Evolutionary conservation across 2,888 invertebrate genomes (phyloP).

Genomic region (Ochropleura plecta): DNA sequence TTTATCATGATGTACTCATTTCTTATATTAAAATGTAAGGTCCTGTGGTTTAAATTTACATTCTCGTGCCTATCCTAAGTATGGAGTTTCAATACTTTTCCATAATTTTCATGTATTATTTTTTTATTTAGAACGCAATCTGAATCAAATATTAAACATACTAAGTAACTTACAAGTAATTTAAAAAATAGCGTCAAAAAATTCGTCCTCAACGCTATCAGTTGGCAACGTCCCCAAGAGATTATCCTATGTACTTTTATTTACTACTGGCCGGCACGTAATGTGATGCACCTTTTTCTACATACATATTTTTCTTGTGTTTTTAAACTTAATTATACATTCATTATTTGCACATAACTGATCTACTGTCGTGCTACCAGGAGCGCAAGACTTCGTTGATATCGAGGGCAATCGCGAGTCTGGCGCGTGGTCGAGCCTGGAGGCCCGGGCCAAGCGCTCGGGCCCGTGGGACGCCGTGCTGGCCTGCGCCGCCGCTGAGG

Average conservation of each 20-base stretch:
- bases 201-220: no score
- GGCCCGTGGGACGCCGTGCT: slow-evolving; percentile 85
- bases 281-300: no score
- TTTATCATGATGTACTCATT: background rate
- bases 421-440: slow-evolving; percentile 76
- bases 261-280: no score
- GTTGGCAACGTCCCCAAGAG: no score
- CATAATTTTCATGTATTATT: background rate
- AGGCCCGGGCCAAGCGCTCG: slow-evolving; percentile 70
- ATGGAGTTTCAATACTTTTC: background rate
- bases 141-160: no score
- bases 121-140: no score
- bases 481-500: slow-evolving; percentile 74
- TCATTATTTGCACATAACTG: background rate
- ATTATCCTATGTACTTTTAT: no score
- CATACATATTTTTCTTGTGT: no score
- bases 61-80: background rate
- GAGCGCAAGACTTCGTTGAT: slow-evolving; percentile 78
- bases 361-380: slow-evolving; percentile 60
- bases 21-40: background rate
- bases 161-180: no score
- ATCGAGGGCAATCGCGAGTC: slow-evolving; percentile 63
- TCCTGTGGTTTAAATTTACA: no score
- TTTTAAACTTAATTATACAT: no score
- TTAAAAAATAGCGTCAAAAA: no score